Base-by-base conservation (phyloP, 30 jellyfish, hydroid and myxozoan genomes). In the Hydractinia echinata region DNA sequence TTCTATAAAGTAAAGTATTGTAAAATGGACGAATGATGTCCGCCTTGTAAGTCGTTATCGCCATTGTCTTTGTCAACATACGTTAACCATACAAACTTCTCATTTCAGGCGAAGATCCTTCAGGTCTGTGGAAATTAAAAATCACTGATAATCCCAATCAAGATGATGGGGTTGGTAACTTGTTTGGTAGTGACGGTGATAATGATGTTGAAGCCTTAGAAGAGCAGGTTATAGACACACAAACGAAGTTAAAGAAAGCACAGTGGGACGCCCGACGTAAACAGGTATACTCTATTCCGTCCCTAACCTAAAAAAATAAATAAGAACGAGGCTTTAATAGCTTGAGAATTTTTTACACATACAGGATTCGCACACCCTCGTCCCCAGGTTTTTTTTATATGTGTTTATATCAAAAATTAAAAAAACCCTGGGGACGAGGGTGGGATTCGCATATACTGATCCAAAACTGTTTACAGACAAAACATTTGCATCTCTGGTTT, bases 181-280 rank as follows among this genome's bases (percentile, higher is more conserved):
- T 72, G 52, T 83, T 72, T 66, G 30, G 30, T 44, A 79, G 87
- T 51, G 94, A 85, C 71, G 95, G 18, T 8, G 85, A 86, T 52
- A 86, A 91, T 54, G 99, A 94, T 81, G 97, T 88, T 13, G 99
- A 94, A 77, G 89, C 96, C 13, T 85, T 94, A n/a, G 99, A 89
- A 74, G 96, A 94, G 61, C 84, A 82, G 67, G 97, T 94, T 4
- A 94, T 94, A 21, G 99, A 94, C 61, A 90, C 95, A 53, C 95
- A 94, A 62, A 82, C 96, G 44, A 85, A 88, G 76, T 66, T 77
- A 44, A 83, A 83, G 62, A 85, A 85, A 82, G 88, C 68, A 5
- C 86, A 86, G 50, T 94, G 99, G 99, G 97, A 85, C 48, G 60
- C 50, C 11, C 77, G 80, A 85, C 83, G 96, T 64, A 72, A 82